These are phyloP conservation scores for Tromatobia lineatoria DNA, from an alignment of 2,888 invertebrate species.

Conservation along the genomic window DNA sequence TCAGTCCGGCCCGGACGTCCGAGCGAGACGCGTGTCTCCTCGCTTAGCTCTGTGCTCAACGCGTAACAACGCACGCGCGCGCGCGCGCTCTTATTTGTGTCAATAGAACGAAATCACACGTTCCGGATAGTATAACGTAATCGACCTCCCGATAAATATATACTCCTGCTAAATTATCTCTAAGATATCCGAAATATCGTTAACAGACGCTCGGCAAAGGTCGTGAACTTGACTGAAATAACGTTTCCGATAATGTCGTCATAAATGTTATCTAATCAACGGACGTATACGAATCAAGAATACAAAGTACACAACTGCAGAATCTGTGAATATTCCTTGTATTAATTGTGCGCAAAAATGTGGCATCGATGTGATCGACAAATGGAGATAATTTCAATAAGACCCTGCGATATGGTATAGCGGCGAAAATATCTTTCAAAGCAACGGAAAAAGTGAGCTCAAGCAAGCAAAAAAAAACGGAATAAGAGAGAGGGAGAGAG, in stretches of 20 bases:
- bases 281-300: neutral
- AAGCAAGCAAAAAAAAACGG: neutral
- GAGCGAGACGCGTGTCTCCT: conserved; percentile 78
- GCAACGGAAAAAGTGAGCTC: neutral
- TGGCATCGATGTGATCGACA: neutral
- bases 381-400: conserved; percentile 1
- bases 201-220: neutral
- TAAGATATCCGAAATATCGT: conserved; percentile 11
- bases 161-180: neutral
- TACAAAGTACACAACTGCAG: neutral
- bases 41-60: conserved; percentile 58
- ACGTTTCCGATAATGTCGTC: neutral
- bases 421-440: neutral
- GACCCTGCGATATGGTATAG: neutral
- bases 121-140: neutral
- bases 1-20: conserved; percentile 85
- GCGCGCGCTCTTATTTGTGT: conserved; percentile 17
- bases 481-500: conserved; percentile 30
- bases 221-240: conserved; percentile 13
- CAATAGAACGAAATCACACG: conserved; percentile 20
- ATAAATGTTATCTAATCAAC: neutral
- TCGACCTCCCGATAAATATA: neutral
- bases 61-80: conserved; percentile 46
- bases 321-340: neutral
- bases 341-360: neutral